Evolutionary conservation across 2,888 invertebrate genomes (phyloP).

Genomic region (Apomyelois bistriatella): DNA sequence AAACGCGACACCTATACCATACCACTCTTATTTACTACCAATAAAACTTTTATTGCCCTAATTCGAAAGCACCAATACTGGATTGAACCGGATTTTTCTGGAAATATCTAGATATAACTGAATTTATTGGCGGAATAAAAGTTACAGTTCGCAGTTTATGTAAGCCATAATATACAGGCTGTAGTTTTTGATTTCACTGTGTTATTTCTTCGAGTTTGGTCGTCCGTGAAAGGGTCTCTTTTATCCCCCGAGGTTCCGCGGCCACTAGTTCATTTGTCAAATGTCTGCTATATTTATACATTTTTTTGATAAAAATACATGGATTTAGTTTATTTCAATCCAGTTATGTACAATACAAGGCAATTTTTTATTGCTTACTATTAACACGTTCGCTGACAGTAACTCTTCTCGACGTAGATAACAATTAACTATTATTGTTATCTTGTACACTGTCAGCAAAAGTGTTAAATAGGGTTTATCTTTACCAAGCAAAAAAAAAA

Average conservation of each 20-base stretch:
- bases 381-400: too few species aligned
- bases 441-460: too few species aligned
- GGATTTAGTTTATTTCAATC: too few species aligned
- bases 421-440: too few species aligned
- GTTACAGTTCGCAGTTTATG: constrained; percentile 51
- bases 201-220: neutral
- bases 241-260: neutral
- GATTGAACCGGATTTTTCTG: constrained; percentile 32
- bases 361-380: too few species aligned
- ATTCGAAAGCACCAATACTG: constrained; percentile 43
- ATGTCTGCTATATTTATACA: neutral
- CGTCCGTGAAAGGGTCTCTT: constrained; percentile 1
- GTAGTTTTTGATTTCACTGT: constrained; percentile 14
- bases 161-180: constrained; percentile 54
- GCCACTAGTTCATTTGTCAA: constrained; percentile 4
- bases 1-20: constrained; percentile 12
- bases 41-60: constrained; percentile 56
- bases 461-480: too few species aligned
- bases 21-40: constrained; percentile 42
- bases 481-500: too few species aligned
- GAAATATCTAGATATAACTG: constrained; percentile 41
- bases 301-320: neutral
- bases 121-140: constrained; percentile 63
- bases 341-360: too few species aligned
- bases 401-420: too few species aligned